Conservation (phyloP, 2,888 invertebrate genomes). For the Apodemia hepburni region DNA sequence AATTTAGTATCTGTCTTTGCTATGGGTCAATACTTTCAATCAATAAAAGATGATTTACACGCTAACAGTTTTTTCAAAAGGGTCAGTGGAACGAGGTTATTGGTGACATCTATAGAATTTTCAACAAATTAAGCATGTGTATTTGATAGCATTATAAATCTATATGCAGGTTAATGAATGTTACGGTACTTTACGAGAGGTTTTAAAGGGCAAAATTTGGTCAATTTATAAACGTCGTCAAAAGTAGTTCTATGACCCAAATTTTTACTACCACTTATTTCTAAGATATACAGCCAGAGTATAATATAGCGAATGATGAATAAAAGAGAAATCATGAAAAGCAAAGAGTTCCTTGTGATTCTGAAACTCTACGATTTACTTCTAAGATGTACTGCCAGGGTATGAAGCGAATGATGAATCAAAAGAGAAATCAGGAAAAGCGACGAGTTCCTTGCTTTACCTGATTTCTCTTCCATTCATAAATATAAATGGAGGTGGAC, state of each 20-base stretch:
- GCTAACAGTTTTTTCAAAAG: conserved; percentile 1
- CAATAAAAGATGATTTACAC: conserved; percentile 2
- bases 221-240: not conserved
- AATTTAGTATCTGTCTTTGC: not conserved
- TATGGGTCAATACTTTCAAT: not conserved
- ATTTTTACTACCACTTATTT: too few relatives aligned
- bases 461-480: too few relatives aligned
- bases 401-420: too few relatives aligned
- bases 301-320: too few relatives aligned
- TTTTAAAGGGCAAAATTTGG: conserved; percentile 3
- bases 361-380: too few relatives aligned
- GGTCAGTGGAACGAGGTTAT: conserved; percentile 8
- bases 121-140: not conserved
- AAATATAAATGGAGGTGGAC: too few relatives aligned
- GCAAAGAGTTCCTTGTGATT: too few relatives aligned
- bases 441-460: too few relatives aligned
- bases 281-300: too few relatives aligned
- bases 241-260: not conserved
- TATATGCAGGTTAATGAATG: not conserved
- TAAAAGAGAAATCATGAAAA: too few relatives aligned
- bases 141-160: conserved; percentile 3
- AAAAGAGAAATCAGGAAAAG: too few relatives aligned
- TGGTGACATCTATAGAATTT: not conserved
- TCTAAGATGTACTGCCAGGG: too few relatives aligned
- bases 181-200: not conserved